Conservation (phyloP, 2,888 invertebrate species). For the Plemyria rubiginata region DNA sequence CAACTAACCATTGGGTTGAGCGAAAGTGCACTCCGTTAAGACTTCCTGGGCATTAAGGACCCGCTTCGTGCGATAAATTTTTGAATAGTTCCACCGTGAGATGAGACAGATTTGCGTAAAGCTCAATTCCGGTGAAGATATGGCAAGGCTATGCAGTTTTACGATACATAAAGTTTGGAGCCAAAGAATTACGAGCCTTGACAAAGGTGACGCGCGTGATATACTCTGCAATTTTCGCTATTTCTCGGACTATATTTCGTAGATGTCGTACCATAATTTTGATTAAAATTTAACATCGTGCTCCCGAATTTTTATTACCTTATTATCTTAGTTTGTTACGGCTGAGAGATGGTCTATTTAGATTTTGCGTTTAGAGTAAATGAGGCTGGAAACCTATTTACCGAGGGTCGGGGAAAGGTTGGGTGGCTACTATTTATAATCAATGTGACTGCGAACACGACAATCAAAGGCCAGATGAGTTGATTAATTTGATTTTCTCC, state of each 20-base stretch:
- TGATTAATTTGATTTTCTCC: constrained; percentile 76
- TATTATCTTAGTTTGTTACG: constrained; percentile 40
- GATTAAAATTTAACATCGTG: constrained; percentile 46
- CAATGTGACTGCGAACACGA: constrained; percentile 62
- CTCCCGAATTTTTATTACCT: constrained; percentile 43
- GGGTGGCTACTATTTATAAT: constrained; percentile 52
- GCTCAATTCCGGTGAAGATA: constrained; percentile 51
- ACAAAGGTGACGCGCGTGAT: constrained; percentile 48
- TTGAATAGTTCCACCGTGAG: constrained; percentile 40
- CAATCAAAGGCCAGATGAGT: constrained; percentile 72
- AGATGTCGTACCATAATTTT: constrained; percentile 41
- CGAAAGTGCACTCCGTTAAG: constrained; percentile 58
- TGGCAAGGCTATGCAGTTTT: constrained; percentile 55
- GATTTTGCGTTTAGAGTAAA: constrained; percentile 25
- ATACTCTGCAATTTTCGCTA: constrained; percentile 35
- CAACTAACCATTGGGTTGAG: constrained; percentile 70
- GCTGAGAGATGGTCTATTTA: constrained; percentile 29
- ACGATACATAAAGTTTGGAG: constrained; percentile 61
- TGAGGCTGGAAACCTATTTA: constrained; percentile 27
- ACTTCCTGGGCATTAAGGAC: constrained; percentile 29
- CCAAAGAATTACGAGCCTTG: constrained; percentile 55
- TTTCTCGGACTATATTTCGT: constrained; percentile 38
- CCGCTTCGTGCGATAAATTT: constrained; percentile 53
- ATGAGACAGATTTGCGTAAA: constrained; percentile 47
- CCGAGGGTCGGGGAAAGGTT: constrained; percentile 32